phyloP scores from a whole-genome alignment of 2,113 vertebrate genomes.

The Laticauda colubrina region DNA sequence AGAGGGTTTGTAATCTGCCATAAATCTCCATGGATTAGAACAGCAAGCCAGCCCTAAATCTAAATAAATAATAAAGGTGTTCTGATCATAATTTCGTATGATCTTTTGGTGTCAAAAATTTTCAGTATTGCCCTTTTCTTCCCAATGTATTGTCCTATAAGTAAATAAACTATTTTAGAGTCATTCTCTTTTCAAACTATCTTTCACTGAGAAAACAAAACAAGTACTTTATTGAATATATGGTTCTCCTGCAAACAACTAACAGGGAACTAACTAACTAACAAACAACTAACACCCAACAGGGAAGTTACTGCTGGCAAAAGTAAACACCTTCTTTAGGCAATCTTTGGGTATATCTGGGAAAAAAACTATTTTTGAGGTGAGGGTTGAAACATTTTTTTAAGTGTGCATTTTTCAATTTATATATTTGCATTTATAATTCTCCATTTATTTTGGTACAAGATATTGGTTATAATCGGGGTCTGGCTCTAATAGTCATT shows the following conservation, averaged over 20 bases:
- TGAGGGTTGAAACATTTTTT: not conserved
- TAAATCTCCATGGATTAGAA: not conserved
- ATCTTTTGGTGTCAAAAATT: not conserved
- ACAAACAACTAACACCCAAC: not conserved
- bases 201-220: not conserved
- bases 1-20: not conserved
- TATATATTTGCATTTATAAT: not conserved
- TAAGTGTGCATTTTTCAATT: not conserved
- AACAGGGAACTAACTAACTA: no score
- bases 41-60: not conserved
- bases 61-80: not conserved
- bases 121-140: not conserved
- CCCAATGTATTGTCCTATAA: not conserved
- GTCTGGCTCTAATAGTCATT: not conserved
- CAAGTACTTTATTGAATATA: not conserved
- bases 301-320: not conserved
- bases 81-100: not conserved
- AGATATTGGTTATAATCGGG: conserved; percentile 19
- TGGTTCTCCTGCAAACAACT: not conserved
- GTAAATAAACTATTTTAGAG: not conserved
- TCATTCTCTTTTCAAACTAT: not conserved
- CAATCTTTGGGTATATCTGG: not conserved
- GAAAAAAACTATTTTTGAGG: not conserved
- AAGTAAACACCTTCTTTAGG: not conserved
- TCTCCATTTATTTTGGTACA: not conserved